These are phyloP conservation scores for Aproaerema taeniolella DNA, from an alignment of 2,888 invertebrate species.

Conservation along the genomic window DNA sequence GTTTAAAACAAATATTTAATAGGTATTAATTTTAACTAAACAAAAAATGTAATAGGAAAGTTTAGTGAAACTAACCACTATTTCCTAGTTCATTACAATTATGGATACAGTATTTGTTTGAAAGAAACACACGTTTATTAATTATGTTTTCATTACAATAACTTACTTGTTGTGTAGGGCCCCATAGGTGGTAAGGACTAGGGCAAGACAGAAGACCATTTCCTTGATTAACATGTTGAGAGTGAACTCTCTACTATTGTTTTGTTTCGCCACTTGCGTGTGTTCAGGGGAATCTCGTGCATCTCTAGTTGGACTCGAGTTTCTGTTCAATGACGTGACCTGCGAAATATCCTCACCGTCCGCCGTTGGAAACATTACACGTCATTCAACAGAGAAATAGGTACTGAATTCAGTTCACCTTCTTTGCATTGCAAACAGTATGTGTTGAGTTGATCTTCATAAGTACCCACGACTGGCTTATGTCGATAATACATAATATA, in stretches of 20 bases:
- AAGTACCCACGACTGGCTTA: conserved; percentile 19
- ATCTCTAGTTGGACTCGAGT: conserved; percentile 56
- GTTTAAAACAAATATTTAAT: no score
- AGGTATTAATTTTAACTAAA: no score
- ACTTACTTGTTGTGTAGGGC: conserved; percentile 85
- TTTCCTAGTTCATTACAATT: no score
- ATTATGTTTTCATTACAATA: no score
- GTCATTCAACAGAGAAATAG: conserved; percentile 61
- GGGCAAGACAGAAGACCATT: conserved; percentile 79
- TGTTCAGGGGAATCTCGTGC: conserved; percentile 51
- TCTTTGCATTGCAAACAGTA: conserved; percentile 40
- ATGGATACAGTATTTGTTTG: no score
- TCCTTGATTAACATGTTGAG: conserved; percentile 80
- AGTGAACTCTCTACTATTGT: conserved; percentile 55
- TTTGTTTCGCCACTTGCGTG: conserved; percentile 48
- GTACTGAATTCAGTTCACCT: conserved; percentile 37
- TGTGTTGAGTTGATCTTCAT: conserved; percentile 21
- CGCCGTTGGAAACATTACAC: conserved; percentile 76
- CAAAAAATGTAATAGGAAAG: no score
- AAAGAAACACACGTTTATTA: no score
- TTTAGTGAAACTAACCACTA: no score
- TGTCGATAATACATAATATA: conserved; percentile 38
- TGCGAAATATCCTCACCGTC: conserved; percentile 63
- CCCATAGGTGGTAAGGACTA: conserved; percentile 82
- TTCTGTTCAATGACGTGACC: conserved; percentile 62